phyloP scores from a whole-genome alignment of 2,888 invertebrate species.

The Polyploca ridens region DNA sequence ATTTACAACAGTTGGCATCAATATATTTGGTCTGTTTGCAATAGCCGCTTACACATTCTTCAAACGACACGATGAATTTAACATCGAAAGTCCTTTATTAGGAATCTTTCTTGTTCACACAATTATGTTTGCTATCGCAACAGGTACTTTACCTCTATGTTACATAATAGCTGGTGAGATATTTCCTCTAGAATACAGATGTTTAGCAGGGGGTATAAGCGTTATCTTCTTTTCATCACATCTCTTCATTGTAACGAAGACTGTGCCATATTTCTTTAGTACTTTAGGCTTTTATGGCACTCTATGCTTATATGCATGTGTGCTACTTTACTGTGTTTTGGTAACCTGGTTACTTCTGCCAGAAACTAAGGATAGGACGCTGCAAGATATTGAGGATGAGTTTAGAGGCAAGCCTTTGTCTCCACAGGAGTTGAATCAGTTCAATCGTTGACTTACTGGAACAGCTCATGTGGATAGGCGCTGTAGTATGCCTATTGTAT shows the following conservation, averaged over 20 bases:
- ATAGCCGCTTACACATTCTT: conserved; percentile 54
- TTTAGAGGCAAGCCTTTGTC: conserved; percentile 49
- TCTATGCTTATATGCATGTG: conserved; percentile 55
- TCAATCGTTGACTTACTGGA: conserved; percentile 53
- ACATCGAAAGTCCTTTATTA: conserved; percentile 53
- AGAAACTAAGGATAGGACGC: conserved; percentile 67
- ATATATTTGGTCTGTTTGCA: conserved; percentile 43
- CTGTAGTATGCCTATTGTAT: not conserved
- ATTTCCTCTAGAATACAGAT: conserved; percentile 84
- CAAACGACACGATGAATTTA: conserved; percentile 43
- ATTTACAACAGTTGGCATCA: conserved; percentile 45
- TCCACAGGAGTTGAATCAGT: conserved; percentile 53
- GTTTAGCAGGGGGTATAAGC: conserved; percentile 79
- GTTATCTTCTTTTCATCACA: conserved; percentile 59
- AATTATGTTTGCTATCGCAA: conserved; percentile 80
- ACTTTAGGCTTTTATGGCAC: conserved; percentile 57
- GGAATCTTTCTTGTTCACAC: conserved; percentile 53
- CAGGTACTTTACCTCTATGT: conserved; percentile 86
- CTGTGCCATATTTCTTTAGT: conserved; percentile 52
- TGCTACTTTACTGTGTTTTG: conserved; percentile 55
- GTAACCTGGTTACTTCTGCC: conserved; percentile 59
- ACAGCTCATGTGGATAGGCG: conserved; percentile 15
- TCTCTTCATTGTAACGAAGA: conserved; percentile 60
- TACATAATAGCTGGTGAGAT: conserved; percentile 89
- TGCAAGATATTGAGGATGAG: conserved; percentile 69